Evolutionary conservation across 2,888 invertebrate species (phyloP).

Genomic region (Drosophila kanekoi): DNA sequence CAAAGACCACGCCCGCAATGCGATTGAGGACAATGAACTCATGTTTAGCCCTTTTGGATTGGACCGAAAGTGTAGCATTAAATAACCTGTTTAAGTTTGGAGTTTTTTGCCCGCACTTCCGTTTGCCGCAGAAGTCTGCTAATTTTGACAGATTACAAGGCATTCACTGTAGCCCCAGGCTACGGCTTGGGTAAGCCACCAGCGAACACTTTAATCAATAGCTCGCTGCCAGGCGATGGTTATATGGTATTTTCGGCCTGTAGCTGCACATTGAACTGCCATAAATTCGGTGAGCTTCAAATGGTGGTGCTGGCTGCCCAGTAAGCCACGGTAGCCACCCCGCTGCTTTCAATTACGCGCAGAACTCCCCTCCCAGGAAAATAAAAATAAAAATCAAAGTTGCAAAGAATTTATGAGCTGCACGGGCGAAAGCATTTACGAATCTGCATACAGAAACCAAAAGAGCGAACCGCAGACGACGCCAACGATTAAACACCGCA

Average conservation of each 20-base stretch:
- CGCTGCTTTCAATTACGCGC: slow-evolving; percentile 76
- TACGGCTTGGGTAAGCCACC: slow-evolving; percentile 58
- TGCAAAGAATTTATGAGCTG: slow-evolving; percentile 70
- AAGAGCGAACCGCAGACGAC: slow-evolving; percentile 58
- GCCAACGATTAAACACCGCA: slow-evolving; percentile 76
- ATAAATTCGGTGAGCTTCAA: slow-evolving; percentile 52
- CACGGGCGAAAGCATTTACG: slow-evolving; percentile 49
- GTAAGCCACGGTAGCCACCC: slow-evolving; percentile 55
- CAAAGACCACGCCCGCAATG: slow-evolving; percentile 54
- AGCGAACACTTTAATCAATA: slow-evolving; percentile 67
- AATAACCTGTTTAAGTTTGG: slow-evolving; percentile 72
- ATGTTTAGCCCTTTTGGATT: slow-evolving; percentile 9
- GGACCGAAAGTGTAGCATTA: slow-evolving; percentile 46
- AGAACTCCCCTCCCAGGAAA: slow-evolving; percentile 8
- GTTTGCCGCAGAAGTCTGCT: slow-evolving; percentile 59
- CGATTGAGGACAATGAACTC: slow-evolving; percentile 63
- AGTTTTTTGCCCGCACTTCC: slow-evolving; percentile 70
- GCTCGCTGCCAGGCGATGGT: slow-evolving; percentile 54
- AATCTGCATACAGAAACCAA: slow-evolving; percentile 46
- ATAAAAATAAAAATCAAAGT: slow-evolving; percentile 35
- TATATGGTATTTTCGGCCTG: slow-evolving; percentile 19
- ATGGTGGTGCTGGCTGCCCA: slow-evolving; percentile 19
- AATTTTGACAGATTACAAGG: slow-evolving; percentile 82
- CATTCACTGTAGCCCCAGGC: slow-evolving; percentile 44
- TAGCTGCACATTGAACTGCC: slow-evolving; percentile 55